Conservation (phyloP, 2,113 vertebrate species). For the Syngnathus scovelli region DNA sequence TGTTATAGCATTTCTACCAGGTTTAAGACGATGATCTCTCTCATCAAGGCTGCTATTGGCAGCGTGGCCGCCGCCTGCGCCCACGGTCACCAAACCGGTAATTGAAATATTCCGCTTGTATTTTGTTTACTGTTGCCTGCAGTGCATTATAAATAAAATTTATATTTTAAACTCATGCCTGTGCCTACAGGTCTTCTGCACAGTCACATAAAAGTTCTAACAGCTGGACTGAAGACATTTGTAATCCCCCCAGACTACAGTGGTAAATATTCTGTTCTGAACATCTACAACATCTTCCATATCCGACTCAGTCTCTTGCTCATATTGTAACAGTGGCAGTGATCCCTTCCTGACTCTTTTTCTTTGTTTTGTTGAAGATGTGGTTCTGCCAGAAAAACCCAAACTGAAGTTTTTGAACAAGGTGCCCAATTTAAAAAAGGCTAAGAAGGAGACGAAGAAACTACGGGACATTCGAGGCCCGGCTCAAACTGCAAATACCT, state of each 20-base stretch:
- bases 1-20: background rate
- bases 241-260: conserved; percentile 76
- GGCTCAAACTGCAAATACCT: conserved; percentile 64
- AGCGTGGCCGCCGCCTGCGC: conserved; percentile 34
- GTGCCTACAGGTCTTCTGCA: conserved; percentile 49
- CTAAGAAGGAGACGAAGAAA: conserved; percentile 74
- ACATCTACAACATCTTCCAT: background rate
- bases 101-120: too few species aligned
- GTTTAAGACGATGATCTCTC: conserved; percentile 46
- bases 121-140: too few species aligned
- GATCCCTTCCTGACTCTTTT: background rate
- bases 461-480: conserved; percentile 86
- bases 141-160: background rate
- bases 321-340: background rate
- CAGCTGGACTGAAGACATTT: conserved; percentile 75
- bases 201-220: conserved; percentile 48
- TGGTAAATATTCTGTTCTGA: conserved; percentile 60
- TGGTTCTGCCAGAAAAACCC: conserved; percentile 76
- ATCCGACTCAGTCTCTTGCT: background rate
- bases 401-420: conserved; percentile 88
- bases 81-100: conserved; percentile 42
- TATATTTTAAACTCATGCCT: background rate
- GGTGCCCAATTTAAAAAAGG: conserved; percentile 78
- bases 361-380: conserved; percentile 61
- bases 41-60: conserved; percentile 48